Base-by-base conservation (phyloP, 2,888 invertebrate genomes). In the Fragum sueziense region DNA sequence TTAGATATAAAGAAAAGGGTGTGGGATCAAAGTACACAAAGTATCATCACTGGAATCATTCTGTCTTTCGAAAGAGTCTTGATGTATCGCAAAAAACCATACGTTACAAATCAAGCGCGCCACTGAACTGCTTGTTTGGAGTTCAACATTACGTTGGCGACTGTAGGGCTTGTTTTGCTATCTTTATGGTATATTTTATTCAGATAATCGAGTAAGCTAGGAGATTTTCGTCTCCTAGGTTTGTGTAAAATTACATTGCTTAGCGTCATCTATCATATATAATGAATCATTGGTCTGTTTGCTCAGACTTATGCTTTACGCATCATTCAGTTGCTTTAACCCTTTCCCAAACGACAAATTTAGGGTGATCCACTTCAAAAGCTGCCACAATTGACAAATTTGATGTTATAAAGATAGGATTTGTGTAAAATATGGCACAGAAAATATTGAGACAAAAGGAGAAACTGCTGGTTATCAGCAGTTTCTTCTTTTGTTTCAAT, bases 221-320 rank as follows among this genome's bases (percentile, higher is more conserved):
- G 74, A 79, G 79, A 75, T 72, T 69, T 62, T 54, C 69, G 79
- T 72, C 79, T 72, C 79, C 75, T 20, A 37, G 27, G n/a, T 27
- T 73, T 71, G 79, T 79, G 79, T 75, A 72, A 71, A 76, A 65
- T 73, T 75, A 72, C 75, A 72, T 61, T 41, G 54, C 51, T 57
- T 61, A 57, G 69, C 75, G 22, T 51, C 61, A 62, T 62, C 37
- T 57, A 70, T 70, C 71, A 70, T 33, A 33, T 7, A 31, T 51
- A 25, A 51, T 69, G 69, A 61, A 33, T 61, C n/a, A 61, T 61
- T n/a, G 61, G 61, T 27, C 57, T 57, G 27, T 1, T 57, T 57
- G 57, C n/a, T 47, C n/a, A 47, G 47, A 47, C 47, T 47, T 47
- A 47, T 47, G 17, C 47, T 47, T 47, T 47, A 47, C 47, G 47